phyloP scores from a whole-genome alignment of 2,888 invertebrate species.

The Machimus atricapillus region DNA sequence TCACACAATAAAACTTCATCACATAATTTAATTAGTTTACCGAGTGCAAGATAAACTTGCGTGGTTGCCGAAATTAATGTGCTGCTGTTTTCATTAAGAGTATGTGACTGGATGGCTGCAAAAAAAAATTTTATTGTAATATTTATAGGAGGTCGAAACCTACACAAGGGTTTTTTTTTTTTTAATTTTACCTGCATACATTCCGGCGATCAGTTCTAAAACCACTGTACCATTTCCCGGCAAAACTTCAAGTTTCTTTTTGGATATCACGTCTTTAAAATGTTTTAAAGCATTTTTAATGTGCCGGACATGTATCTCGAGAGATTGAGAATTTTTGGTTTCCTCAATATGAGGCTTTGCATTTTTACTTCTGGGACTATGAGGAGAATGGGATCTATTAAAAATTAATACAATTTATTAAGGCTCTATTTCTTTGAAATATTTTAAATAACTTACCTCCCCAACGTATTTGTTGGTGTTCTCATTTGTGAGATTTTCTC shows the following conservation, averaged over 20 bases:
- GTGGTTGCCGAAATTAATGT: slow-evolving; percentile 74
- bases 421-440: neutral
- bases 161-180: neutral
- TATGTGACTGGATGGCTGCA: slow-evolving; percentile 59
- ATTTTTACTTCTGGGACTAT: slow-evolving; percentile 69
- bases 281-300: slow-evolving; percentile 82
- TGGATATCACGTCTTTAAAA: slow-evolving; percentile 90
- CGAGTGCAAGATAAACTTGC: slow-evolving; percentile 85
- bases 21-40: slow-evolving; percentile 85
- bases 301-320: slow-evolving; percentile 78
- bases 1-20: slow-evolving; percentile 85
- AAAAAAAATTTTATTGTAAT: neutral
- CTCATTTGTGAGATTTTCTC: slow-evolving; percentile 91
- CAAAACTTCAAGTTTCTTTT: slow-evolving; percentile 90
- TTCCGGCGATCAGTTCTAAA: slow-evolving; percentile 88
- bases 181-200: slow-evolving; percentile 70
- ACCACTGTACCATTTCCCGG: slow-evolving; percentile 94
- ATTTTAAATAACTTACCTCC: slow-evolving; percentile 52
- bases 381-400: slow-evolving; percentile 69
- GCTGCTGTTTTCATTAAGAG: slow-evolving; percentile 60
- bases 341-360: slow-evolving; percentile 63
- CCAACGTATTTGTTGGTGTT: slow-evolving; percentile 70
- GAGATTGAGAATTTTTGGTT: slow-evolving; percentile 73
- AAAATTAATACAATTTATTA: neutral
- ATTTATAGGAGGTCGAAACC: neutral